Evolutionary conservation across 2,113 vertebrate genomes (phyloP), one percentile per base, ranked within the genome.

Genomic region (Nettapus auritus): DNA sequence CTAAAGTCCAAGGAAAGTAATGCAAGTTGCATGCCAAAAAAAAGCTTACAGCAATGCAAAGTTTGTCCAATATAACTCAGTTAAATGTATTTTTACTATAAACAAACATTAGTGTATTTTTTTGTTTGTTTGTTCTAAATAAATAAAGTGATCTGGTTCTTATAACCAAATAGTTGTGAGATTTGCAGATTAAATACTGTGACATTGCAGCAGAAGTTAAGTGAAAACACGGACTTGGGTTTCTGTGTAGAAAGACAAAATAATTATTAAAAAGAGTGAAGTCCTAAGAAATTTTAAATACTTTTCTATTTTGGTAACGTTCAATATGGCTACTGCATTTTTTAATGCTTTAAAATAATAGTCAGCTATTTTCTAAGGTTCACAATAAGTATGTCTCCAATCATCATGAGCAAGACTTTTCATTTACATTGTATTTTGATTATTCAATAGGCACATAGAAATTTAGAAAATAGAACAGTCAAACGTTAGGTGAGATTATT

Each of bases 391-490:
- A 53, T 68, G 82, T 38, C 76, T 88, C n/a, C 46, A 71, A 68
- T 26, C 64, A 68, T 22, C 64, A n/a, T 2, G 23, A 89, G 86
- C 48, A 55, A 21, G 23, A 92, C 71, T 75, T 74, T 78, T 81
- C 57, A 67, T 92, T 56, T 92, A 60, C 62, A 70, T 82, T 64
- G 33, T 69, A 22, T 92, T 95, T 93, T 95, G 92, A 69, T 76
- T 62, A 68, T 15, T 83, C 71, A 90, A 73, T 18, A 77, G 66
- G 79, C 88, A 82, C 9, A 50, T 13, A 50, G 48, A 50, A 50
- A 25, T 50, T 23, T 7, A 50, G 12, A 50, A 22, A 50, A 25
- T 25, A 25, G 22, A 86, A 38, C 94, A 86, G 57, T 91, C 67
- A 76, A 73, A 33, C 34, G 76, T 96, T 82, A 94, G 87, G 48